Evolutionary conservation across 64 coral and sea anemone species (phyloP).

Genomic region (Pocillopora verrucosa): DNA sequence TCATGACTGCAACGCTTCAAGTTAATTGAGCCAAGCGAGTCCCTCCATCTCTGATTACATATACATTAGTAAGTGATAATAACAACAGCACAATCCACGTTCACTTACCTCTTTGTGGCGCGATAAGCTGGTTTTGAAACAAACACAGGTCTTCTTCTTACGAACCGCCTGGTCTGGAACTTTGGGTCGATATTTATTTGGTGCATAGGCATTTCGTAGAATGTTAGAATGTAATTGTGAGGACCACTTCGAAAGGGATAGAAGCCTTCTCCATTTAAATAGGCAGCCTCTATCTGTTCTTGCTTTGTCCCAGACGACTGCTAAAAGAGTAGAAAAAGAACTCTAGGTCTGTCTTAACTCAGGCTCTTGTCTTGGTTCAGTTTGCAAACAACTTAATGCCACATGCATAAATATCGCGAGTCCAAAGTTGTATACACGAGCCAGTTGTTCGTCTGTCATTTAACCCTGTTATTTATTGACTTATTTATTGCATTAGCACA

Average conservation of each 20-base stretch:
- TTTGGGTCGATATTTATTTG: not conserved
- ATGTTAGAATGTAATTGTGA: not conserved
- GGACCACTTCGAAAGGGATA: not conserved
- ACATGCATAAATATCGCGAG: no score
- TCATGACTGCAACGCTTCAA: no score
- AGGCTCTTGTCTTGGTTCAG: no score
- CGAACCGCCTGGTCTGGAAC: not conserved
- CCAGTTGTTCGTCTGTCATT: no score
- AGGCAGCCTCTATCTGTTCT: slow-evolving; percentile 7
- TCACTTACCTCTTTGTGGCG: not conserved
- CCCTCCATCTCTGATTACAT: no score
- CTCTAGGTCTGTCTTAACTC: no score
- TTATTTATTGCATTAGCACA: no score
- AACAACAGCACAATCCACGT: not conserved
- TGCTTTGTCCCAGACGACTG: not conserved
- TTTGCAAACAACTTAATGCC: no score
- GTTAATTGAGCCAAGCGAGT: no score
- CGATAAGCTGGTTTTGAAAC: not conserved
- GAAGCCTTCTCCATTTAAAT: not conserved
- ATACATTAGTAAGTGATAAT: not conserved
- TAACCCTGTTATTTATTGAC: no score
- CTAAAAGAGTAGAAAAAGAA: not conserved
- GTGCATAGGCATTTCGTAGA: slow-evolving; percentile 1
- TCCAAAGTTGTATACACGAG: no score
- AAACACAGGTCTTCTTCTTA: slow-evolving; percentile 24